These are phyloP conservation scores for Pharmacophagus antenor DNA, from an alignment of 2,888 invertebrate species.

Conservation along the genomic window DNA sequence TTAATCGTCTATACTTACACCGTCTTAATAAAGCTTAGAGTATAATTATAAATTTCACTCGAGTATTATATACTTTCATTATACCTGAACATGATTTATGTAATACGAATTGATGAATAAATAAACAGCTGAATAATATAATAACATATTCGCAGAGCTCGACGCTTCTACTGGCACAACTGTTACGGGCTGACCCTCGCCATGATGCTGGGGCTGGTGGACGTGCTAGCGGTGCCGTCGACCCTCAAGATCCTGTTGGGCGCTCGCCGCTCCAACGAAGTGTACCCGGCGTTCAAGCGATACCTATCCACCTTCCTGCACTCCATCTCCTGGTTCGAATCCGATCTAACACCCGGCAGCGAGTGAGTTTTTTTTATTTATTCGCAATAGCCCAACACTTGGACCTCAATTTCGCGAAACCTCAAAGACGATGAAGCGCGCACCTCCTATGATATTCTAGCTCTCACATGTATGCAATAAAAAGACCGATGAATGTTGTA, in stretches of 20 bases:
- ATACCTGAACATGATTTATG: neutral
- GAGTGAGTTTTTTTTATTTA: constrained; percentile 79
- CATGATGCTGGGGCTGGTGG: constrained; percentile 88
- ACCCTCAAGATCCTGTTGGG: constrained; percentile 86
- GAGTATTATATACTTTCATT: too few relatives aligned
- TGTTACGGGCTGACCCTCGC: constrained; percentile 85
- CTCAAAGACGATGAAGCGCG: too few relatives aligned
- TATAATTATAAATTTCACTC: too few relatives aligned
- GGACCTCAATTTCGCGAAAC: too few relatives aligned
- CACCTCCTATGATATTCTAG: too few relatives aligned
- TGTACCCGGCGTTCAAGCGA: constrained; percentile 85
- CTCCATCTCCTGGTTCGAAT: constrained; percentile 88
- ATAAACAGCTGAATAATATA: constrained; percentile 30
- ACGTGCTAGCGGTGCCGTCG: constrained; percentile 87
- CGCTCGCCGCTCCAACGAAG: constrained; percentile 85
- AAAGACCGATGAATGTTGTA: too few relatives aligned
- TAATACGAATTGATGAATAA: neutral
- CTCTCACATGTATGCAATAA: too few relatives aligned
- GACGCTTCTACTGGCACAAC: constrained; percentile 85
- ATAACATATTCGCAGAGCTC: constrained; percentile 84
- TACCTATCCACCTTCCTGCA: constrained; percentile 91
- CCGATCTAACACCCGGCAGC: constrained; percentile 83
- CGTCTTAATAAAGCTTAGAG: too few relatives aligned
- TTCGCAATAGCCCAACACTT: too few relatives aligned
- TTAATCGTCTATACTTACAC: too few relatives aligned